Evolutionary conservation across 2,797 vertebrate species (phyloP).

Genomic region (Phalanger gymnotis): DNA sequence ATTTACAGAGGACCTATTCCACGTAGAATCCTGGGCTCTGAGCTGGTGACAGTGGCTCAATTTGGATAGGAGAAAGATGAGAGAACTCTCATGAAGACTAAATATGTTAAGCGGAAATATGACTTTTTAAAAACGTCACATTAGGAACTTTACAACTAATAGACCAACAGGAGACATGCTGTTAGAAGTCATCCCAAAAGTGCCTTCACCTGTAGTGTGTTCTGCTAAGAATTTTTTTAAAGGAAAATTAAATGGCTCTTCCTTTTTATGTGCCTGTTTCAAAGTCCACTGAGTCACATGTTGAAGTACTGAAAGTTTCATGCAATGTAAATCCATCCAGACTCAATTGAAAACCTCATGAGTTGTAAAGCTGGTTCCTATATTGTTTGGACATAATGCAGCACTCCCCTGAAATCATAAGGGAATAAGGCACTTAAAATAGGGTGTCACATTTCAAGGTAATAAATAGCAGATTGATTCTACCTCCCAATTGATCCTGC

Average conservation of each 20-base stretch:
- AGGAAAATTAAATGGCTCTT: constrained; percentile 66
- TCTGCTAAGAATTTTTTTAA: constrained; percentile 68
- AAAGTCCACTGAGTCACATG: constrained; percentile 77
- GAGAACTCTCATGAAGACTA: constrained; percentile 61
- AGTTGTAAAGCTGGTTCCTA: constrained; percentile 84
- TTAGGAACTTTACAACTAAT: constrained; percentile 47
- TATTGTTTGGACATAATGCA: constrained; percentile 88
- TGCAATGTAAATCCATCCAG: constrained; percentile 84
- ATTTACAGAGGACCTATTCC: neutral
- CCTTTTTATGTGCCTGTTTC: constrained; percentile 67
- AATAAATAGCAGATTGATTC: constrained; percentile 99
- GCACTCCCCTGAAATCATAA: constrained; percentile 91
- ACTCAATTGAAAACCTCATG: constrained; percentile 73
- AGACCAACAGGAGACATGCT: constrained; percentile 47
- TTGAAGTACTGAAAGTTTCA: constrained; percentile 79
- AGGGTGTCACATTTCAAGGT: constrained; percentile 97
- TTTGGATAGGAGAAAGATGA: constrained; percentile 63
- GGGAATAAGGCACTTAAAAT: constrained; percentile 95
- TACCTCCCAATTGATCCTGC: constrained; percentile 93
- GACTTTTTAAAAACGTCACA: constrained; percentile 71
- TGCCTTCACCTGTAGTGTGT: constrained; percentile 49
- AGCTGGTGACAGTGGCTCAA: constrained; percentile 17
- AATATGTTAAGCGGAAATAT: constrained; percentile 69
- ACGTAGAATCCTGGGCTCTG: neutral
- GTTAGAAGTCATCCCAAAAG: neutral